phyloP scores from a whole-genome alignment of 2,797 vertebrate species.

The Sciurus carolinensis region DNA sequence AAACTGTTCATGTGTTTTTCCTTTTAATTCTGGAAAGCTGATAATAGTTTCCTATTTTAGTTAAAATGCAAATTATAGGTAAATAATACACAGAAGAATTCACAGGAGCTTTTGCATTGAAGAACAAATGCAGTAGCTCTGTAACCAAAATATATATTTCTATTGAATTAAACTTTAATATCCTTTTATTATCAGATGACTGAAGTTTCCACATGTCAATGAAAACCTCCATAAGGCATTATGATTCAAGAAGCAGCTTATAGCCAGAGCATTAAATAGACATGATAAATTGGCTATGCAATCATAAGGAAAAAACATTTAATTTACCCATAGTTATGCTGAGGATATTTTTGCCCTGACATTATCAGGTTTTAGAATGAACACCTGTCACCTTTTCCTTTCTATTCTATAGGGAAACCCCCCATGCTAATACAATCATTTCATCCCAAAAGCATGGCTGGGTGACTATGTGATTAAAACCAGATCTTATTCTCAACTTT shows the following conservation, averaged over 20 bases:
- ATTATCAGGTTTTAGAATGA: neutral
- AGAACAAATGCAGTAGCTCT: neutral
- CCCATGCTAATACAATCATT: neutral
- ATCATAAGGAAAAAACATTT: neutral
- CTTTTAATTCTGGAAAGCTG: constrained; percentile 14
- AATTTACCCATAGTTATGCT: constrained; percentile 29
- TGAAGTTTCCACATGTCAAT: neutral
- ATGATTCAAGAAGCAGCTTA: neutral
- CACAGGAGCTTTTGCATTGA: neutral
- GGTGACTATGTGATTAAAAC: constrained; percentile 64
- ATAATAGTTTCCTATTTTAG: neutral
- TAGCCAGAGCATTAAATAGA: neutral
- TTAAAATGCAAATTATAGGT: neutral
- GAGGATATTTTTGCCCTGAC: neutral
- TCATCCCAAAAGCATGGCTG: neutral
- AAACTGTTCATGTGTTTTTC: neutral
- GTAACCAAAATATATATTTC: neutral
- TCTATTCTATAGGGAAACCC: neutral
- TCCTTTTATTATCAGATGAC: neutral
- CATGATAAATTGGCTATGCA: constrained; percentile 39
- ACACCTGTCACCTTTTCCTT: neutral
- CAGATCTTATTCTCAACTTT: neutral
- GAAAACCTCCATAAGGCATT: neutral
- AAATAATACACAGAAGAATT: neutral
- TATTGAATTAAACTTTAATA: neutral